Evolutionary conservation across 92 coral and sea anemone genomes (phyloP).

Genomic region (Nematostella vectensis): DNA sequence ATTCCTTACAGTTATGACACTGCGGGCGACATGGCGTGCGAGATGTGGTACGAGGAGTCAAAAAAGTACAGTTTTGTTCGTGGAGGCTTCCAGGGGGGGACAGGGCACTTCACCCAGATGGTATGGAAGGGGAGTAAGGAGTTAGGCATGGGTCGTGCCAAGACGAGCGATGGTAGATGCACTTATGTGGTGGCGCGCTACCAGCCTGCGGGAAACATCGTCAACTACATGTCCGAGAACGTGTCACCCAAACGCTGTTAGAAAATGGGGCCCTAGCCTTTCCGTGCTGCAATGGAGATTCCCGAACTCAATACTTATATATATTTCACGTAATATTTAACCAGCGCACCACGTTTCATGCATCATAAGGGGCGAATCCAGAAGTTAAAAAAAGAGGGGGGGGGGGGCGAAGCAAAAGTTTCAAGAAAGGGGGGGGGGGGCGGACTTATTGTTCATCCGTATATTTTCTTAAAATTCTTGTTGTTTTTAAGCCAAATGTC

Average conservation of each 20-base stretch:
- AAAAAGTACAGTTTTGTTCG: constrained; percentile 49
- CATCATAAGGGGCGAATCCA: too few species aligned
- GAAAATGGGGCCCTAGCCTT: background rate
- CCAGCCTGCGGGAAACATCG: constrained; percentile 63
- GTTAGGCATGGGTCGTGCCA: constrained; percentile 67
- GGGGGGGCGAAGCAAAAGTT: too few species aligned
- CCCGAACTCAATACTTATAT: too few species aligned
- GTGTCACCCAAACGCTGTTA: constrained; percentile 40
- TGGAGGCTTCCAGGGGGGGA: constrained; percentile 44
- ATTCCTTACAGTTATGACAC: constrained; percentile 43
- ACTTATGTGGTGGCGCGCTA: constrained; percentile 69
- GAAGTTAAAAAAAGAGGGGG: too few species aligned
- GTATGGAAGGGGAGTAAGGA: constrained; percentile 74
- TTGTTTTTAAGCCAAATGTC: too few species aligned
- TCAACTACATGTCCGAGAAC: constrained; percentile 31
- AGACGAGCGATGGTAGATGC: constrained; percentile 41
- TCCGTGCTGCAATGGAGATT: too few species aligned
- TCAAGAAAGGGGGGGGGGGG: too few species aligned
- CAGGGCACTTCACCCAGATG: constrained; percentile 80
- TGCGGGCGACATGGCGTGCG: constrained; percentile 61
- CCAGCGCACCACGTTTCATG: too few species aligned
- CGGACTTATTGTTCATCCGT: too few species aligned
- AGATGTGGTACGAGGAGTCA: constrained; percentile 75
- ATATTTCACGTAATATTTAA: too few species aligned
- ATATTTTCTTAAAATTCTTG: too few species aligned